phyloP scores from a whole-genome alignment of 2,113 vertebrate species.

The Sander vitreus region DNA sequence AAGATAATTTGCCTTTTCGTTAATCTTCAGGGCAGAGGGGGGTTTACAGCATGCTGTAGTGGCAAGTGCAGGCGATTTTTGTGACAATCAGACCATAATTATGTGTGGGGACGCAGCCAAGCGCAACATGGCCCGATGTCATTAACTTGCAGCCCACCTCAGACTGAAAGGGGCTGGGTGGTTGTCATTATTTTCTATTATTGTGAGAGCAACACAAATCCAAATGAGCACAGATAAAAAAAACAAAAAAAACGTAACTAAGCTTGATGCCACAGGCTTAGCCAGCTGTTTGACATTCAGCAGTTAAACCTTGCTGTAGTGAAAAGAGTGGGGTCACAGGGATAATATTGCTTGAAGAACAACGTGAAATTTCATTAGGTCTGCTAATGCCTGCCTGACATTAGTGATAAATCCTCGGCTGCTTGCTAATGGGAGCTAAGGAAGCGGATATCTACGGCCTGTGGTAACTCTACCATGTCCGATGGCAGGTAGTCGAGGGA shows the following conservation, averaged over 20 bases:
- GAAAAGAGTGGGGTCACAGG: conserved; percentile 68
- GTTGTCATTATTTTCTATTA: conserved; percentile 84
- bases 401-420: conserved; percentile 77
- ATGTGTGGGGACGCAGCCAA: conserved; percentile 78
- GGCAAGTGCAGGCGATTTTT: conserved; percentile 65
- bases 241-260: conserved; percentile 49
- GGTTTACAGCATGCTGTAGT: conserved; percentile 51
- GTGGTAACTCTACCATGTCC: conserved; percentile 62
- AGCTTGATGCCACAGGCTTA: conserved; percentile 66
- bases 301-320: conserved; percentile 71
- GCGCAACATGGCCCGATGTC: conserved; percentile 75
- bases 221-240: conserved; percentile 66
- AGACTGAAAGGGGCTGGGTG: conserved; percentile 67
- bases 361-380: conserved; percentile 81
- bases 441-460: conserved; percentile 63
- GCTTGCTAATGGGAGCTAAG: conserved; percentile 72
- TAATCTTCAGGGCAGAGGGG: conserved; percentile 57
- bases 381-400: conserved; percentile 77
- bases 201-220: conserved; percentile 75
- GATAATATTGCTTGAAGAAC: conserved; percentile 78
- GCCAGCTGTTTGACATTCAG: conserved; percentile 75
- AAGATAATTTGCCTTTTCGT: conserved; percentile 77
- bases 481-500: conserved; percentile 50
- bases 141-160: conserved; percentile 80
- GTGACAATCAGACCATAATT: conserved; percentile 85